A percentile compares a stretch with the other conserved stretches of the same genome.
Evolutionary conservation across 2,888 invertebrate genomes (phyloP).

Genomic region (Caenorhabditis auriculariae): DNA sequence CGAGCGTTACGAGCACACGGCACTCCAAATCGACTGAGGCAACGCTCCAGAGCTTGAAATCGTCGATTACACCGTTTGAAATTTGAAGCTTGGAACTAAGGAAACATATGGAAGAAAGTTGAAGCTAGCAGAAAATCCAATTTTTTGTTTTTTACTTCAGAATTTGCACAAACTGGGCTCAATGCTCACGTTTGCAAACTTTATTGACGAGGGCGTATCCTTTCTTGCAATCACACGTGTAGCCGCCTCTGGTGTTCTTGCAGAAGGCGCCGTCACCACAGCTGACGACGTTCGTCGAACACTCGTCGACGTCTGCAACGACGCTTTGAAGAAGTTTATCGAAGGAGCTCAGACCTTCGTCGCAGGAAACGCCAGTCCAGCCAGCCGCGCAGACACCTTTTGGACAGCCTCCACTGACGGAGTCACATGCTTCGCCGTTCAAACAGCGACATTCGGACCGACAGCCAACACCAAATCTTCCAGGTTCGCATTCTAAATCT

Average conservation of each 20-base stretch:
- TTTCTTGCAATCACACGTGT: slow-evolving; percentile 63
- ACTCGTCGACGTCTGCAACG: slow-evolving; percentile 83
- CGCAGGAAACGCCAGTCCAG: slow-evolving; percentile 52
- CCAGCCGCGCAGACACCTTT: slow-evolving; percentile 50
- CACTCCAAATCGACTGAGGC: slow-evolving; percentile 38
- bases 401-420: slow-evolving; percentile 51
- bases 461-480: slow-evolving; percentile 58
- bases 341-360: slow-evolving; percentile 31
- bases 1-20: slow-evolving; percentile 46
- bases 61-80: too few relatives aligned
- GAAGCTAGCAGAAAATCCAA: not conserved
- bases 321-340: not conserved
- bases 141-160: not conserved
- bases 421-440: slow-evolving; percentile 55
- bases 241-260: slow-evolving; percentile 79
- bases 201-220: slow-evolving; percentile 53
- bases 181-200: slow-evolving; percentile 43
- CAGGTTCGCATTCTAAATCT: slow-evolving; percentile 53
- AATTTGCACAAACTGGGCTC: not conserved
- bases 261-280: slow-evolving; percentile 82
- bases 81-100: not conserved
- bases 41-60: slow-evolving; percentile 22
- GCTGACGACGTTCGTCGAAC: slow-evolving; percentile 69
- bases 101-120: not conserved
- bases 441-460: slow-evolving; percentile 52